A percentile compares a stretch with the other conserved stretches of the same genome.
These are phyloP conservation scores for Sepiola atlantica DNA, from an alignment of 2,888 invertebrate genomes.

Conservation along the genomic window DNA sequence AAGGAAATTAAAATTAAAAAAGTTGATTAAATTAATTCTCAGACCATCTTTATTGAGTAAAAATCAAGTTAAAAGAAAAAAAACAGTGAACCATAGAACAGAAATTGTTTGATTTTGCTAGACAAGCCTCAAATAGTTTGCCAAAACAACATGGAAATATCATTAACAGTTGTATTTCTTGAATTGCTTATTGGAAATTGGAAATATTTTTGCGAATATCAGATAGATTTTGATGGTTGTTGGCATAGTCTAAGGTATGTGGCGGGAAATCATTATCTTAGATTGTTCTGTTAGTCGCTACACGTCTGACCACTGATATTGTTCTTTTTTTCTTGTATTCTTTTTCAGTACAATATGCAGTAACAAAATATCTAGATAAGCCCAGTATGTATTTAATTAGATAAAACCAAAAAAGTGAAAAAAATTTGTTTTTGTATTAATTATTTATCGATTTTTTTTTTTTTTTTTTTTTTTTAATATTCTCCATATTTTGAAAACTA, in stretches of 20 bases:
- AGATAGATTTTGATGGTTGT: not conserved
- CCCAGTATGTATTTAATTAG: not conserved
- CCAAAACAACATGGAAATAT: not conserved
- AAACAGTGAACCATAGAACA: not conserved
- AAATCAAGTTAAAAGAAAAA: not conserved
- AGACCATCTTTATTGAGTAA: not conserved
- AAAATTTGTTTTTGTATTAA: no score
- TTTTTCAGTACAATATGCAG: not conserved
- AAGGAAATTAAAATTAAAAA: no score
- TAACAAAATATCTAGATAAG: not conserved
- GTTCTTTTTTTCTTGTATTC: not conserved
- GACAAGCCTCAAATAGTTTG: not conserved
- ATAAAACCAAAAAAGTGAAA: not conserved
- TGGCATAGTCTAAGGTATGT: not conserved
- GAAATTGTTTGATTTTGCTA: not conserved
- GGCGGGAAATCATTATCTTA: not conserved
- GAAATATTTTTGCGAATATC: not conserved
- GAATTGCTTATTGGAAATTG: not conserved
- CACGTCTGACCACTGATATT: not conserved
- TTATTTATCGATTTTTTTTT: no score
- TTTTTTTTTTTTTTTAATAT: not conserved
- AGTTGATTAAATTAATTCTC: no score
- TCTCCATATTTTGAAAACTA: no score
- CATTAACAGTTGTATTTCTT: not conserved
- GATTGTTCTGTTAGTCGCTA: not conserved